These are phyloP conservation scores for Aramus guarauna DNA, from an alignment of 2,113 vertebrate genomes.

Conservation along the genomic window DNA sequence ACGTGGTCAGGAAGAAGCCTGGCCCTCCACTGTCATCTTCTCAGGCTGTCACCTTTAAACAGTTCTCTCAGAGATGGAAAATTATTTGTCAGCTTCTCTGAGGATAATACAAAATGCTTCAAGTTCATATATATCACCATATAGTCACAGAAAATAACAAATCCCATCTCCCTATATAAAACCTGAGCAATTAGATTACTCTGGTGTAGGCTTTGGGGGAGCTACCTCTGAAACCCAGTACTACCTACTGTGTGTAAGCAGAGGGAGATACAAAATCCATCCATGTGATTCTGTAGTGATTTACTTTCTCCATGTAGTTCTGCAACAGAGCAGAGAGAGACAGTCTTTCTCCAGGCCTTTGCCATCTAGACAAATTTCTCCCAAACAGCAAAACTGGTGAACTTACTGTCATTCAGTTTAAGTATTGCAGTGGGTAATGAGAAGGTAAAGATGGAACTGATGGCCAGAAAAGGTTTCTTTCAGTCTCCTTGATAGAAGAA, in stretches of 20 bases:
- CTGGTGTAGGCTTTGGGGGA: not conserved
- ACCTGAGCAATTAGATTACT: not conserved
- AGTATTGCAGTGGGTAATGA: not conserved
- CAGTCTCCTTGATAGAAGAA: not conserved
- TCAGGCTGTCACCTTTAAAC: not conserved
- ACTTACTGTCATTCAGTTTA: not conserved
- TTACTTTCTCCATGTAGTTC: not conserved
- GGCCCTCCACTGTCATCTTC: not conserved
- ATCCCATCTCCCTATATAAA: not conserved
- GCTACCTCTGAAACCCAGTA: not conserved
- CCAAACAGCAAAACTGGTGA: not conserved
- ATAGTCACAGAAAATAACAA: not conserved
- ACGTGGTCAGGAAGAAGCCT: not conserved
- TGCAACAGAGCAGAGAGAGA: not conserved
- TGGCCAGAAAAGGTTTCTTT: not conserved
- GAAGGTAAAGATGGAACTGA: not conserved
- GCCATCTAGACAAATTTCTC: not conserved
- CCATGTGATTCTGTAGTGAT: not conserved
- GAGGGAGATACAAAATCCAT: not conserved
- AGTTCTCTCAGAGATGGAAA: not conserved
- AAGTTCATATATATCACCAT: not conserved
- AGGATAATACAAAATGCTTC: not conserved
- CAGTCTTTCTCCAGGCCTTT: not conserved
- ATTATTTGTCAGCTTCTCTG: not conserved
- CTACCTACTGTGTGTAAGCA: not conserved